Conservation (phyloP, 2,797 vertebrate genomes). For the Lagocephalus sceleratus region DNA sequence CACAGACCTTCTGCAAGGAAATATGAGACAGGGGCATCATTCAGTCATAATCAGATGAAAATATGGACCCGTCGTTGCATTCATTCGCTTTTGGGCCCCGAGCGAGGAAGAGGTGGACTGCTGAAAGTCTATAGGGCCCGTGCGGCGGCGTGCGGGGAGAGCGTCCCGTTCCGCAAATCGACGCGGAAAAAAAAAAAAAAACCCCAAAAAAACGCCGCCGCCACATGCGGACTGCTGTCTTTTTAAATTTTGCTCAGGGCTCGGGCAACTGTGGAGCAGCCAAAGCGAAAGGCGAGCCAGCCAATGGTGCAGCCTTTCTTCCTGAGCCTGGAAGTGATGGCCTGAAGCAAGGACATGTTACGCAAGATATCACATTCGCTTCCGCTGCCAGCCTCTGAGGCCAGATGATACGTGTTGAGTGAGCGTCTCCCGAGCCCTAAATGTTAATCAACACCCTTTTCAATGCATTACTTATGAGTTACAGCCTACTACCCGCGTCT, state of each 20-base stretch:
- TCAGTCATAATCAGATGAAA: conserved; percentile 49
- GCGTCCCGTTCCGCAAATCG: conserved; percentile 51
- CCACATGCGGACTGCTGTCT: conserved; percentile 56
- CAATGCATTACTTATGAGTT: conserved; percentile 74
- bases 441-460: conserved; percentile 73
- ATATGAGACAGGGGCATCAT: conserved; percentile 55
- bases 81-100: conserved; percentile 53
- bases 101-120: conserved; percentile 14
- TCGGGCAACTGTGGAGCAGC: conserved; percentile 50
- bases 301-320: conserved; percentile 57
- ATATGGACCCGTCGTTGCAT: conserved; percentile 58
- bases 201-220: too few species aligned
- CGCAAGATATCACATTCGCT: conserved; percentile 70
- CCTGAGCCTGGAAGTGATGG: conserved; percentile 61
- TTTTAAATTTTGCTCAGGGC: conserved; percentile 65
- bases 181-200: too few species aligned
- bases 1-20: conserved; percentile 67
- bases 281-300: conserved; percentile 46
- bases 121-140: too few species aligned
- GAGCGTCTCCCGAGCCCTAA: conserved; percentile 63
- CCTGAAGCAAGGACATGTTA: conserved; percentile 67
- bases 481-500: conserved; percentile 67
- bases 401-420: conserved; percentile 63
- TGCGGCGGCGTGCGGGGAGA: conserved; percentile 30
- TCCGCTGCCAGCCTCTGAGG: conserved; percentile 64